phyloP scores from a whole-genome alignment of 2,797 vertebrate species.

The Hemibagrus guttatus region DNA sequence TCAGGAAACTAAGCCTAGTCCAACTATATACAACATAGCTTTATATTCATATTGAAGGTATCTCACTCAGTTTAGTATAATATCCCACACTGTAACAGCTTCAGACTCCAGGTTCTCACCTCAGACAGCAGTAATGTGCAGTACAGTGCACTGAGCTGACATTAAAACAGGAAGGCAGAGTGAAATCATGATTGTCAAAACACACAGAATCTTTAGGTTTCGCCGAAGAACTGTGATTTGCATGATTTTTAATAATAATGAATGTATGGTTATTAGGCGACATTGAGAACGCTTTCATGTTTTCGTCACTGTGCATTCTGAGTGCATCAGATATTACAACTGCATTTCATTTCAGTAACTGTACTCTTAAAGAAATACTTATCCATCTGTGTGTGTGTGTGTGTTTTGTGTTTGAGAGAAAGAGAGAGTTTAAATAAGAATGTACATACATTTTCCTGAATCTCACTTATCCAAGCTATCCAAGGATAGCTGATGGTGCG shows the following conservation, averaged over 20 bases:
- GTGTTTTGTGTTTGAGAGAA: background rate
- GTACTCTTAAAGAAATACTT: background rate
- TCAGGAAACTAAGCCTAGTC: conserved; percentile 1
- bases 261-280: background rate
- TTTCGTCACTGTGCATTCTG: background rate
- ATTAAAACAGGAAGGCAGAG: background rate
- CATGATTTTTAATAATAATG: background rate
- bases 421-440: background rate
- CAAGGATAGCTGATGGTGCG: background rate
- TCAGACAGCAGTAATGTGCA: conserved; percentile 6
- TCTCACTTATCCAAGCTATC: background rate
- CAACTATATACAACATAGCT: background rate
- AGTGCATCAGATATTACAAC: background rate
- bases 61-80: conserved; percentile 5
- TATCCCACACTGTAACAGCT: background rate
- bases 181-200: conserved; percentile 33
- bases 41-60: background rate
- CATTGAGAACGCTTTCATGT: background rate
- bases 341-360: background rate
- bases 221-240: background rate
- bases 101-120: conserved; percentile 31
- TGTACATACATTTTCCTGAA: background rate
- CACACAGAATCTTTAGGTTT: conserved; percentile 11
- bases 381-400: background rate
- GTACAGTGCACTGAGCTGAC: conserved; percentile 19